Evolutionary conservation across 2,888 invertebrate genomes (phyloP), one percentile per base, ranked within the genome.

Genomic region (Neria commutata): DNA sequence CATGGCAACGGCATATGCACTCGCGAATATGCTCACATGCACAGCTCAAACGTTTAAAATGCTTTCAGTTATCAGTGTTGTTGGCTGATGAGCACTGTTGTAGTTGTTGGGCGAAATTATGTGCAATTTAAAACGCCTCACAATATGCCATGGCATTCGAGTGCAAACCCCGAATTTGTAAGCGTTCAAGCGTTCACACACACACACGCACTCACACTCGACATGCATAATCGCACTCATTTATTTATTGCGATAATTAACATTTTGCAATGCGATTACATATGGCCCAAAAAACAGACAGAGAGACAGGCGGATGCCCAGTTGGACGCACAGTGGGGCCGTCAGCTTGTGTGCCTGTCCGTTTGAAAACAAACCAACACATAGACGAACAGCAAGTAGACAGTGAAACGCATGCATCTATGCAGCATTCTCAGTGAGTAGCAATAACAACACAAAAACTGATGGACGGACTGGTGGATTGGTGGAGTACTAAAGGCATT

Each of bases 161-260:
- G 23, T 14, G 23, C 17, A 17, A 16, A 8, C 50, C 50, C 34
- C 50, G 34, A 33, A 50, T 50, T 17, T 33, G 50, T 34, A 34
- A 14, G 17, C 33, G 34, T 5, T 24, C 14, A 48, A 48, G 26
- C 14, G 23, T 11, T n/a, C n/a, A n/a, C n/a, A n/a, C n/a, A n/a
- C n/a, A n/a, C n/a, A n/a, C n/a, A n/a, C n/a, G n/a, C n/a, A n/a
- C n/a, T n/a, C n/a, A n/a, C n/a, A n/a, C n/a, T n/a, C n/a, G n/a
- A n/a, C n/a, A n/a, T n/a, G n/a, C n/a, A 11, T 14, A 4, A n/a
- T 37, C n/a, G 37, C 37, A 14, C 4, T 37, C 37, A 4, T 37
- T 37, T 37, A 37, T 37, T 42, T 42, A 25, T 48, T 48, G 48
- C 16, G 48, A 50, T 50, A 50, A 50, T 50, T 50, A 34, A 50